Evolutionary conservation across 2,888 invertebrate genomes (phyloP).

Genomic region (Vandiemenella viatica): DNA sequence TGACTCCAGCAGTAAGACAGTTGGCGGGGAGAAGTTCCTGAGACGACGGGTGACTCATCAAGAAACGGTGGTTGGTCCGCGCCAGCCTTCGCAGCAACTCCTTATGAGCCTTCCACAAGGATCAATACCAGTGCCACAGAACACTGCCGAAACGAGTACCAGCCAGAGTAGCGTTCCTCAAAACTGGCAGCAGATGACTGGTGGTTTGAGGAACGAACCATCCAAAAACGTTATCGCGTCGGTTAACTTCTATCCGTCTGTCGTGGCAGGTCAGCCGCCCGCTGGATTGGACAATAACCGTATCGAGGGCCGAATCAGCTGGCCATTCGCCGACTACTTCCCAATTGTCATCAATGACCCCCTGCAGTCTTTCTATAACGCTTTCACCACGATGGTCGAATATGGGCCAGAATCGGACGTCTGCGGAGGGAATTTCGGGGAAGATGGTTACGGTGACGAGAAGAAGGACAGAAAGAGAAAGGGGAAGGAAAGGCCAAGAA

Average conservation of each 20-base stretch:
- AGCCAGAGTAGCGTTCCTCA: not conserved
- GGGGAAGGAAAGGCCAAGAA: too few species aligned
- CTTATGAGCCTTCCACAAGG: not conserved
- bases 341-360: not conserved
- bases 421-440: not conserved
- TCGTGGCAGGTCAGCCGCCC: too few species aligned
- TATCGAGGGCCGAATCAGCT: not conserved
- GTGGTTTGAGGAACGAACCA: not conserved
- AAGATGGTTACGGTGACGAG: not conserved
- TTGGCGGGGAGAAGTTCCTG: not conserved
- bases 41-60: not conserved
- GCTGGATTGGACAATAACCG: too few species aligned
- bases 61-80: not conserved
- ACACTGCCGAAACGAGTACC: not conserved
- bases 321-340: not conserved
- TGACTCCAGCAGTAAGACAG: not conserved
- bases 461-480: not conserved
- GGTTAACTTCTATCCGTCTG: too few species aligned
- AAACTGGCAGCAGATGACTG: not conserved
- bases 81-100: not conserved
- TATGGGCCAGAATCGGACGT: not conserved
- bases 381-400: not conserved
- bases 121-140: not conserved
- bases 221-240: too few species aligned
- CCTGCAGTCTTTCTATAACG: not conserved